phyloP scores from a whole-genome alignment of 1,140 invertebrate genomes.

The Copidosoma floridanum region DNA sequence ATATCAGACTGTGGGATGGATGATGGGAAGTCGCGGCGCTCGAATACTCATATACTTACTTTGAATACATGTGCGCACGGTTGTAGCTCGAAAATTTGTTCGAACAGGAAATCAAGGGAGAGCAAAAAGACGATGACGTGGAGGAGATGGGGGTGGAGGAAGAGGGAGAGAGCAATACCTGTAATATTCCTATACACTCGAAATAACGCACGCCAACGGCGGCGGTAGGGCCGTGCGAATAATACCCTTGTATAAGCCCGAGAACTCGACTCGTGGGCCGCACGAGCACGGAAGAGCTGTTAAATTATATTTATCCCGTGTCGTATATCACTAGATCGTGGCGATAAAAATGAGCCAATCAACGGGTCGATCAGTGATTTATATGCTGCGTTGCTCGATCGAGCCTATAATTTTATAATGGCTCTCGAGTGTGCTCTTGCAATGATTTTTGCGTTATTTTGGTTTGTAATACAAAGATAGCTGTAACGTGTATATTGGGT shows the following conservation, averaged over 20 bases:
- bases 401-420: conserved; percentile 15
- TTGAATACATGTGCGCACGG: background rate
- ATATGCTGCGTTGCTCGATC: background rate
- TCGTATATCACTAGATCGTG: conserved; percentile 2
- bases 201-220: too few species aligned
- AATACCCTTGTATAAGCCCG: background rate
- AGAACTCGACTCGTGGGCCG: background rate
- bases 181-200: too few species aligned
- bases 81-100: background rate
- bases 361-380: conserved; percentile 14
- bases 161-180: background rate
- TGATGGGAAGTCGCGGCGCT: background rate
- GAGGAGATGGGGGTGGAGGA: background rate
- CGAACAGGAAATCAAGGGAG: background rate
- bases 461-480: too few species aligned
- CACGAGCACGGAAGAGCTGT: too few species aligned
- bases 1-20: too few species aligned
- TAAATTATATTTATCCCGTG: conserved; percentile 18
- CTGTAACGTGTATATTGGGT: too few species aligned
- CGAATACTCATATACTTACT: background rate
- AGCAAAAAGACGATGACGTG: background rate
- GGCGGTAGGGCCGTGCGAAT: too few species aligned
- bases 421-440: background rate
- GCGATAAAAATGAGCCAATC: conserved; percentile 12
- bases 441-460: too few species aligned